phyloP scores from a whole-genome alignment of 1,140 invertebrate species.

The Pemphigus obesinymphae region DNA sequence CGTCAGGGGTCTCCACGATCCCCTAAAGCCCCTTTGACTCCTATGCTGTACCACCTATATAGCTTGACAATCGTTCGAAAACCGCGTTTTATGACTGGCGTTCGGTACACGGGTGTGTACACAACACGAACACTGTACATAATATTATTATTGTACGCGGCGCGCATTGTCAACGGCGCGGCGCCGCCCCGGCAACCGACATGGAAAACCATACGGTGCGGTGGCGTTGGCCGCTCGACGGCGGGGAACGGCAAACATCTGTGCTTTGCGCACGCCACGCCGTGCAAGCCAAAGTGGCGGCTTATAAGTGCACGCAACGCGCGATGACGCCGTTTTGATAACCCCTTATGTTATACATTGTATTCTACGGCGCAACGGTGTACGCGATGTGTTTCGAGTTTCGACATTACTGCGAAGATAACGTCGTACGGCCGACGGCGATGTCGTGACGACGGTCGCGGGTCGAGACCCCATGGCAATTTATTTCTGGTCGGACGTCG shows the following conservation, averaged over 20 bases:
- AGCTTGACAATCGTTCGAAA: too few species aligned
- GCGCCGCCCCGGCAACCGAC: not conserved
- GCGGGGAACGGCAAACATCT: slow-evolving; percentile 35
- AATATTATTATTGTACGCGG: not conserved
- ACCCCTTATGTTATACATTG: not conserved
- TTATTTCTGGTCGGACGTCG: not conserved
- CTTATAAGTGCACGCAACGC: not conserved
- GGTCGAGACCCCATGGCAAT: not conserved
- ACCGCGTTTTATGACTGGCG: too few species aligned
- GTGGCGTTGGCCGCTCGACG: slow-evolving; percentile 1
- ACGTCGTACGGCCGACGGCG: too few species aligned
- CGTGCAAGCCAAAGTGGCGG: not conserved
- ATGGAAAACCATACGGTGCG: not conserved
- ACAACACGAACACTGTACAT: too few species aligned
- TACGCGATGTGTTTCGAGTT: not conserved
- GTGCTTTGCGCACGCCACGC: slow-evolving; percentile 26
- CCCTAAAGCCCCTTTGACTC: too few species aligned
- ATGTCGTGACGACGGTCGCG: not conserved
- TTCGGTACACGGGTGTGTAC: too few species aligned
- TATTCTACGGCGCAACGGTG: not conserved
- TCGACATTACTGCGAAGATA: not conserved
- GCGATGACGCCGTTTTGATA: slow-evolving; percentile 6
- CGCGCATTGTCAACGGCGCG: not conserved
- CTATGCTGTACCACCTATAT: too few species aligned
- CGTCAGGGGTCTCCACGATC: too few species aligned